A percentile compares a stretch with the other conserved stretches of the same genome.
phyloP scores from a whole-genome alignment of 2,888 invertebrate genomes.

The Euspilapteryx auroguttella region DNA sequence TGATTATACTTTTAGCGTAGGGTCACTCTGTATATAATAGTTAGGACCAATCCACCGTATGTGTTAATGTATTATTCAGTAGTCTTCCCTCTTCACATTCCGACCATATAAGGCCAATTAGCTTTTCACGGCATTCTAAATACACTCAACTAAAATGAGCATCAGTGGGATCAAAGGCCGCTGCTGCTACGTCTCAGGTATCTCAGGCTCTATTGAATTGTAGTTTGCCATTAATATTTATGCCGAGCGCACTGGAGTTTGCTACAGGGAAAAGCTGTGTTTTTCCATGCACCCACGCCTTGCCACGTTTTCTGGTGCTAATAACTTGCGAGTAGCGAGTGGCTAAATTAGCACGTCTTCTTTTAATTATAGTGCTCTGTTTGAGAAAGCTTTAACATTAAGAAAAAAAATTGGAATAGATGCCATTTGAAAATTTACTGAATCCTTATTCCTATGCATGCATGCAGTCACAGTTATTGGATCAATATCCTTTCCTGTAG shows the following conservation, averaged over 20 bases:
- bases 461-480: too few species aligned
- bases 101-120: constrained; percentile 16
- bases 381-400: too few species aligned
- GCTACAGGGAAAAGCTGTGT: constrained; percentile 37
- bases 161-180: constrained; percentile 45
- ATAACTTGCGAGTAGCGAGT: too few species aligned
- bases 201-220: constrained; percentile 37
- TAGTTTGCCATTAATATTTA: constrained; percentile 55
- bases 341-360: too few species aligned
- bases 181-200: too few species aligned
- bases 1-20: constrained; percentile 10
- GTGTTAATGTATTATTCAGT: constrained; percentile 23
- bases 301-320: too few species aligned
- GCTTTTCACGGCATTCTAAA: constrained; percentile 29
- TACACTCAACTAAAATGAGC: constrained; percentile 36
- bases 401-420: too few species aligned
- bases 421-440: too few species aligned
- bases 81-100: constrained; percentile 14
- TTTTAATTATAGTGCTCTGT: too few species aligned
- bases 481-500: too few species aligned
- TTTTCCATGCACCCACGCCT: constrained; percentile 27
- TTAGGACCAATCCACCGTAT: constrained; percentile 4
- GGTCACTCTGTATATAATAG: constrained; percentile 6
- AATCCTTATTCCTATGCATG: too few species aligned
- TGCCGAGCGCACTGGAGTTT: constrained; percentile 30